phyloP scores from a whole-genome alignment of 2,888 invertebrate genomes.

The Pristionchus japonicus region DNA sequence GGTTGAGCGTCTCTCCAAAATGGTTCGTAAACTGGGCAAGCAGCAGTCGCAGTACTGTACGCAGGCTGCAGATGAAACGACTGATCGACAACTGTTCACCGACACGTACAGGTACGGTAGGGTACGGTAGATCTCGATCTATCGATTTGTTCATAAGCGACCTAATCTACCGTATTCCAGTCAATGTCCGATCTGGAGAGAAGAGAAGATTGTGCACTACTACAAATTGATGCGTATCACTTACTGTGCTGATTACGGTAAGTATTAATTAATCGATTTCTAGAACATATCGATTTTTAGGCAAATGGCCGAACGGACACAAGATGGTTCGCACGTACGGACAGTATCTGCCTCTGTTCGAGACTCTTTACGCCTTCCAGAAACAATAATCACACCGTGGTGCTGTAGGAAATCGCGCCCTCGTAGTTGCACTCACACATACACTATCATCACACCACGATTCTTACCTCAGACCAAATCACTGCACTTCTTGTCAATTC shows the following conservation, averaged over 20 bases:
- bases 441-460: not conserved
- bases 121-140: not conserved
- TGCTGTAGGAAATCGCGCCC: slow-evolving; percentile 4
- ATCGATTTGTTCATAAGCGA: not conserved
- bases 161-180: slow-evolving; percentile 32
- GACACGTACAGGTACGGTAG: slow-evolving; percentile 41
- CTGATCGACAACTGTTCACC: slow-evolving; percentile 2
- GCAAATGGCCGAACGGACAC: slow-evolving; percentile 66
- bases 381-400: slow-evolving; percentile 47
- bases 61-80: slow-evolving; percentile 31
- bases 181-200: slow-evolving; percentile 65
- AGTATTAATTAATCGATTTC: not conserved
- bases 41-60: slow-evolving; percentile 54
- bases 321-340: slow-evolving; percentile 62
- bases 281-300: not conserved
- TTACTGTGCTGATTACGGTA: slow-evolving; percentile 60
- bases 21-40: slow-evolving; percentile 52
- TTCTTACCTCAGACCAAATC: slow-evolving; percentile 1
- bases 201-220: slow-evolving; percentile 69
- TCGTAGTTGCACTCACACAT: not conserved
- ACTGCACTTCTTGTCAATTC: not conserved
- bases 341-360: slow-evolving; percentile 63
- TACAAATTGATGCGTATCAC: slow-evolving; percentile 69
- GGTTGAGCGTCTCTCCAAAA: slow-evolving; percentile 48
- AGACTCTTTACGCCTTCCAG: slow-evolving; percentile 68